A percentile compares a stretch with the other conserved stretches of the same genome.
phyloP scores from a whole-genome alignment of 2,888 invertebrate genomes.

The Limnephilus lunatus region DNA sequence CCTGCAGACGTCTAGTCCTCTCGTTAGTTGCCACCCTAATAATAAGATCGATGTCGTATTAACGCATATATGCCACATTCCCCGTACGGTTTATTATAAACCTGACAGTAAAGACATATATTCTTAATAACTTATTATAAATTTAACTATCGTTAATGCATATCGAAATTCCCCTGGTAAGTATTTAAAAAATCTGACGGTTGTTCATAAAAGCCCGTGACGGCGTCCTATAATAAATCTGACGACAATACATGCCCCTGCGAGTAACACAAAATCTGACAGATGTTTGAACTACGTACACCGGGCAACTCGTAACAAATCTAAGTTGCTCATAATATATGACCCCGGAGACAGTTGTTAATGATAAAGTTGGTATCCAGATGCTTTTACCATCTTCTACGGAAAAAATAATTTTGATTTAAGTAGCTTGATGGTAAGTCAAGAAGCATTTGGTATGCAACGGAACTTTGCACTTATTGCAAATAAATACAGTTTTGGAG shows the following conservation, averaged over 20 bases:
- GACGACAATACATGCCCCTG: background rate
- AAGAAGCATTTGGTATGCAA: conserved; percentile 43
- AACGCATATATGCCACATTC: background rate
- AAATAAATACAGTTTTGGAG: conserved; percentile 41
- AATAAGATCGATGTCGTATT: background rate
- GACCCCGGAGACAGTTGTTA: background rate
- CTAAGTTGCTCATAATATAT: background rate
- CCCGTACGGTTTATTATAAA: background rate
- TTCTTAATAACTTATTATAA: background rate
- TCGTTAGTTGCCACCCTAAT: background rate
- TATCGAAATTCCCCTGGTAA: no score
- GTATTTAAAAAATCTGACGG: no score
- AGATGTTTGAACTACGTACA: background rate
- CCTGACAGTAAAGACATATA: background rate
- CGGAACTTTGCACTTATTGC: conserved; percentile 35
- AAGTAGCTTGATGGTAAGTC: conserved; percentile 10
- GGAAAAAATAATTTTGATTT: background rate
- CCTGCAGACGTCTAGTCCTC: background rate
- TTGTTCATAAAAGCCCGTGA: no score
- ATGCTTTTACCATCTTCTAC: no score
- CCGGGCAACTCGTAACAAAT: background rate
- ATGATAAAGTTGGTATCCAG: background rate
- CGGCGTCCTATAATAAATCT: background rate
- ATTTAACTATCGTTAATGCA: background rate
- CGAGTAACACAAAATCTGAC: background rate